Evolutionary conservation across 2,797 vertebrate species (phyloP).

Genomic region (Avahi laniger): DNA sequence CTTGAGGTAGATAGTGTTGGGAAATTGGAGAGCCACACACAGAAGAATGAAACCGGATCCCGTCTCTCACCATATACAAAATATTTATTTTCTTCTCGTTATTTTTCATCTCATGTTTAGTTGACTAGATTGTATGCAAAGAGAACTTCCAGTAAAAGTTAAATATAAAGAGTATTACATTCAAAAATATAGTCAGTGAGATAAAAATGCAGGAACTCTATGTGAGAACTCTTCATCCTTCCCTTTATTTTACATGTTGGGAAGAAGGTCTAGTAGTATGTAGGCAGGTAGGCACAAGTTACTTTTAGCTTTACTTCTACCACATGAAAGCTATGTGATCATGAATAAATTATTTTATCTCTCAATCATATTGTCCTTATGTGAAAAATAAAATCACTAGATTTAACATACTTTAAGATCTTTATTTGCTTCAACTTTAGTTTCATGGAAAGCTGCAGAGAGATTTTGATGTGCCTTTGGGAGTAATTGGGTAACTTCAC

Average conservation of each 20-base stretch:
- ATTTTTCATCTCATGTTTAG: not conserved
- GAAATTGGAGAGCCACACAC: too few relatives aligned
- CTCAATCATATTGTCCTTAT: not conserved
- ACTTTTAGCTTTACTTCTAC: not conserved
- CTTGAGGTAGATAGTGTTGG: too few relatives aligned
- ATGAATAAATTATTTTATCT: not conserved
- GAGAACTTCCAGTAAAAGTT: not conserved
- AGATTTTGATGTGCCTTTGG: not conserved
- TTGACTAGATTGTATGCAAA: not conserved
- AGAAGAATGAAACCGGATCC: too few relatives aligned
- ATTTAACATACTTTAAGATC: not conserved
- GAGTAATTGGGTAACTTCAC: not conserved
- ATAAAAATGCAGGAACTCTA: not conserved
- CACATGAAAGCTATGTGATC: not conserved
- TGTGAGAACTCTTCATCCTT: not conserved
- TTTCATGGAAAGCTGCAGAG: not conserved
- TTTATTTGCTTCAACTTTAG: not conserved
- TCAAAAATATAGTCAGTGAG: not conserved
- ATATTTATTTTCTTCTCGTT: conserved; percentile 41
- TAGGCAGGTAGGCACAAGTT: not conserved
- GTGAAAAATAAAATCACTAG: not conserved
- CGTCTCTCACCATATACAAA: too few relatives aligned
- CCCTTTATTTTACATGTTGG: not conserved
- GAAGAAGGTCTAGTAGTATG: not conserved
- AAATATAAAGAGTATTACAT: not conserved